Evolutionary conservation across 2,888 invertebrate species (phyloP), one percentile per base, ranked within the genome.

Genomic region (Acrobeloides nanus): DNA sequence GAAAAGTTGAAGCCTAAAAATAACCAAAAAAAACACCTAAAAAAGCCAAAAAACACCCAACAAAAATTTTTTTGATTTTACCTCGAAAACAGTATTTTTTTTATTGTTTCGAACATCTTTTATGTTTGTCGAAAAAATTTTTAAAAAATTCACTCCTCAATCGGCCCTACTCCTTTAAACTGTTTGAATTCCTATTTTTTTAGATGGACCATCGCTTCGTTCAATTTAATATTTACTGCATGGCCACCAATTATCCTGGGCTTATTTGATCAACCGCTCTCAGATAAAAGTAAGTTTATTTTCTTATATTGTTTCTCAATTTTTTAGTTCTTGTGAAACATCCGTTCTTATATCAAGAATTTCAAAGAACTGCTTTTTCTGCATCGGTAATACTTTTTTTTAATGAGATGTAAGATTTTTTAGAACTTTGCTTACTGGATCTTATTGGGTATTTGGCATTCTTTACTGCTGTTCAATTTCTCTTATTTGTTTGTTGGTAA

Each of bases 171-270:
- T n/a, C n/a, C n/a, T n/a, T n/a, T n/a, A n/a, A n/a, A n/a, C n/a
- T n/a, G n/a, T n/a, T n/a, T n/a, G n/a, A n/a, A n/a, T n/a, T n/a
- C 6, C 26, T 21, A 6, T 3, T 5, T 21, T 45, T 55, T 23
- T 26, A 55, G 95, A 61, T 95, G 95, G 95, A 87, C 89, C 57
- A 92, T 89, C 73, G 92, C 92, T 73, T 83, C 87, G 74, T 95
- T 93, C 80, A 95, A 97, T 80, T 93, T 97, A 66, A 57, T 58
- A 53, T 99, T 99, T 78, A 97, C 97, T 5, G 93, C 92, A 21
- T 82, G 89, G 66, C 95, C 97, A 42, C 97, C 97, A 2, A 82
- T 99, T 72, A 92, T 89, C 3, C 48, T 71, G 21, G 69, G 97
- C 8, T 81, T 99, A 38, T 95, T 99, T 76, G 97, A 99, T 77